Conservation (phyloP, 1,140 invertebrate species). For the Nephila pilipes region DNA sequence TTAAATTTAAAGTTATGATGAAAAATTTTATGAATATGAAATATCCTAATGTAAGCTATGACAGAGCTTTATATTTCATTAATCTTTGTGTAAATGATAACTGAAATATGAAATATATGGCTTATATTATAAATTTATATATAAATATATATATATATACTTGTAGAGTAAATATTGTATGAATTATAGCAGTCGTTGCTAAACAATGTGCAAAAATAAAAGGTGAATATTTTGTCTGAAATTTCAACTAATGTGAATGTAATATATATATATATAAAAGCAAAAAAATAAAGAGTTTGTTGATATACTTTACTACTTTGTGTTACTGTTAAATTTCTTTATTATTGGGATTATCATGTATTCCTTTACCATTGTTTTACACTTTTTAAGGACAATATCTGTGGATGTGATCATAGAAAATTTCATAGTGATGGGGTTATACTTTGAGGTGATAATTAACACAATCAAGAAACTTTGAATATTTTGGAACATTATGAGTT, state of each 20-base stretch:
- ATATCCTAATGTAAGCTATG: not conserved
- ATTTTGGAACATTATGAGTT: too few species aligned
- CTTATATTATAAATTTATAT: slow-evolving; percentile 12
- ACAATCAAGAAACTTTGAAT: too few species aligned
- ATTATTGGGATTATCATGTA: too few species aligned
- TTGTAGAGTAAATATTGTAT: slow-evolving; percentile 18
- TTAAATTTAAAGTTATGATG: slow-evolving; percentile 15
- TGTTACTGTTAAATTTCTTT: not conserved
- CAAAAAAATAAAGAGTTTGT: slow-evolving; percentile 19
- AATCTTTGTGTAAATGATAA: not conserved
- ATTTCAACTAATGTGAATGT: slow-evolving; percentile 2
- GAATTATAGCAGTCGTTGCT: slow-evolving; percentile 1
- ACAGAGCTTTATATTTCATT: slow-evolving; percentile 22
- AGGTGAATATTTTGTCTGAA: not conserved
- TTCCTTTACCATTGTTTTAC: too few species aligned
- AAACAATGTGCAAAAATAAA: not conserved
- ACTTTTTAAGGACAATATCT: too few species aligned
- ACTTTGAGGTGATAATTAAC: too few species aligned
- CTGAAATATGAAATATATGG: slow-evolving; percentile 13
- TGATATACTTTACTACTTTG: not conserved
- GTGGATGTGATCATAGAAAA: too few species aligned
- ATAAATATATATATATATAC: slow-evolving; percentile 12
- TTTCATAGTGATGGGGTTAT: too few species aligned
- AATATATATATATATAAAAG: slow-evolving; percentile 24
- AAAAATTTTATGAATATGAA: slow-evolving; percentile 21